Evolutionary conservation across 1,140 invertebrate species (phyloP).

Genomic region (Kradibia gibbosae): DNA sequence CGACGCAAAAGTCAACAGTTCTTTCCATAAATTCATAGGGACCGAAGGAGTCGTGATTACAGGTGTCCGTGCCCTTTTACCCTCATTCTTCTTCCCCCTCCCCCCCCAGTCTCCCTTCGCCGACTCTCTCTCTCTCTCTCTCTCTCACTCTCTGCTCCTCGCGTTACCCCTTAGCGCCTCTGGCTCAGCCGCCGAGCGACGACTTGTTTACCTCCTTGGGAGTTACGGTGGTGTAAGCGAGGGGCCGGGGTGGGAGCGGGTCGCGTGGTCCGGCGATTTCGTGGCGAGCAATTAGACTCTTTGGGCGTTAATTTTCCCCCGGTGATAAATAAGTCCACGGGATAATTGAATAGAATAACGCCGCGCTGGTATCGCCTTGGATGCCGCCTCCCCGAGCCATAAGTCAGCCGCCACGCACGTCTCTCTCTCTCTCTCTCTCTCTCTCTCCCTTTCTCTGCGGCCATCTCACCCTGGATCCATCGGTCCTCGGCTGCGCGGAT

Average conservation of each 20-base stretch:
- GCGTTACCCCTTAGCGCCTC: no score
- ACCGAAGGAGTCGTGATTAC: not conserved
- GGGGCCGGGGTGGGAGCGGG: not conserved
- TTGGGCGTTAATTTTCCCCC: conserved; percentile 2
- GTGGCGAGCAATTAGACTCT: not conserved
- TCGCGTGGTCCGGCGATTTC: not conserved
- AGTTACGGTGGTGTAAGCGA: not conserved
- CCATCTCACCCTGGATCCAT: not conserved
- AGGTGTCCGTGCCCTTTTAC: not conserved
- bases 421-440: not conserved
- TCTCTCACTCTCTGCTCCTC: no score
- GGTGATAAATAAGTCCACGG: conserved; percentile 41
- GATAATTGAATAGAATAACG: conserved; percentile 70
- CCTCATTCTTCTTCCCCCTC: no score
- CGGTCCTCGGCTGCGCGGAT: conserved; percentile 49
- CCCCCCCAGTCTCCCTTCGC: no score
- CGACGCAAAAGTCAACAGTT: no score
- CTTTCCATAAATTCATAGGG: no score
- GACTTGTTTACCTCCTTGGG: not conserved
- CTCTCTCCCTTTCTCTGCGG: not conserved
- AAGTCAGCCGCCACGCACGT: conserved; percentile 58
- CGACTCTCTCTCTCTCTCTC: no score
- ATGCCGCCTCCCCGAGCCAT: conserved; percentile 60
- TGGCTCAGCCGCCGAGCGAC: not conserved
- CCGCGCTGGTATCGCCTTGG: conserved; percentile 66